Percentiles rank a stretch among this genome's conserved stretches.
These are phyloP conservation scores for Spilosoma lubricipeda DNA, from an alignment of 2,888 invertebrate species.

Conservation along the genomic window DNA sequence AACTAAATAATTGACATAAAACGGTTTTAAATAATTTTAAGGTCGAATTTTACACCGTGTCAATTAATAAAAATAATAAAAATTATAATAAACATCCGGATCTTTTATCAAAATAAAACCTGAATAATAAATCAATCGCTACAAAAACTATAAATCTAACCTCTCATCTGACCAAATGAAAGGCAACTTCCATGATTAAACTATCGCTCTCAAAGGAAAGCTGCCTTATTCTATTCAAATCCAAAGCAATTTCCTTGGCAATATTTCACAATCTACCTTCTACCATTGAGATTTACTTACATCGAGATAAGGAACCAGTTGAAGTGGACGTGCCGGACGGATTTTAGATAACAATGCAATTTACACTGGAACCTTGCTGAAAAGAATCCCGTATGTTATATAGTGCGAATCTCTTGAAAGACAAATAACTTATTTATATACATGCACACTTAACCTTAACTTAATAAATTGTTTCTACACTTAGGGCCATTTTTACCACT, in stretches of 20 bases:
- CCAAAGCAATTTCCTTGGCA: slow-evolving; percentile 62
- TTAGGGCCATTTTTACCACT: too few species aligned
- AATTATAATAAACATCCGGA: background rate
- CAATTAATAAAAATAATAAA: too few species aligned
- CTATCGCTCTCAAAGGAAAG: slow-evolving; percentile 47
- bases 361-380: slow-evolving; percentile 58
- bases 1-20: too few species aligned
- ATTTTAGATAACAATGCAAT: slow-evolving; percentile 77
- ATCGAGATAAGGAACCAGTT: slow-evolving; percentile 70
- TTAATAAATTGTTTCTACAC: background rate
- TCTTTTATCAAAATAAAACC: background rate
- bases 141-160: slow-evolving; percentile 19
- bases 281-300: slow-evolving; percentile 66
- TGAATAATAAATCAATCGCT: slow-evolving; percentile 13
- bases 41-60: background rate
- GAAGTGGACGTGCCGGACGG: slow-evolving; percentile 50
- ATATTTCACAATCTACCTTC: slow-evolving; percentile 67
- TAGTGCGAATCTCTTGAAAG: background rate
- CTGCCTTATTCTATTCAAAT: slow-evolving; percentile 55
- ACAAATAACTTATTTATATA: background rate
- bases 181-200: slow-evolving; percentile 45
- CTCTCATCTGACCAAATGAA: slow-evolving; percentile 22
- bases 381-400: slow-evolving; percentile 40
- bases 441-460: background rate
- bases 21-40: background rate